A percentile compares a stretch with the other conserved stretches of the same genome.
These are phyloP conservation scores for Philotrypesis tridentata DNA, from an alignment of 1,140 invertebrate species.

Conservation along the genomic window DNA sequence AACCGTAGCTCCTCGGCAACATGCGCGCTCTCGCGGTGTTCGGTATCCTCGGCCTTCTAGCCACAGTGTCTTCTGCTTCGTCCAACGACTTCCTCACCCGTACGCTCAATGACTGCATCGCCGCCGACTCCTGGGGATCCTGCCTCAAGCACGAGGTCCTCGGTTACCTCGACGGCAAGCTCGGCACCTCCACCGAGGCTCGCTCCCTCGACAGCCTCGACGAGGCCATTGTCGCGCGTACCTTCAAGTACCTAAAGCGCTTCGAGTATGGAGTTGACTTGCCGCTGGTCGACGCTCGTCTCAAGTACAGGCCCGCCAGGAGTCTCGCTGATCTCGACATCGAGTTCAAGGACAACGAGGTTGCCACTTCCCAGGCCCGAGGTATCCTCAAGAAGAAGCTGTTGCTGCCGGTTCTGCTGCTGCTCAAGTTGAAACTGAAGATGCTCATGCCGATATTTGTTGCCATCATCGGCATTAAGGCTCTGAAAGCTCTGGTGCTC, in stretches of 20 bases:
- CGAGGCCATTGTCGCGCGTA: constrained; percentile 82
- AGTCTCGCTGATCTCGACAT: constrained; percentile 75
- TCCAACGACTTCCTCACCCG: constrained; percentile 80
- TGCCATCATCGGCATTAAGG: constrained; percentile 84
- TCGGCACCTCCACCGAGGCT: constrained; percentile 78
- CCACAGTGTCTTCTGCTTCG: constrained; percentile 57
- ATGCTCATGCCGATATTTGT: constrained; percentile 87
- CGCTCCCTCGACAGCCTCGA: constrained; percentile 79
- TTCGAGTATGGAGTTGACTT: constrained; percentile 82
- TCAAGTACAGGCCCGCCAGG: constrained; percentile 71
- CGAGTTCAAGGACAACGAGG: constrained; percentile 80
- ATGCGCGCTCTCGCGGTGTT: constrained; percentile 61
- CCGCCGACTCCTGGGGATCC: constrained; percentile 77
- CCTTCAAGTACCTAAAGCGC: constrained; percentile 79
- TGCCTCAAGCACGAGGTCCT: constrained; percentile 85
- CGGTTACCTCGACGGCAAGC: constrained; percentile 80
- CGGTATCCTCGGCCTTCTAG: constrained; percentile 26
- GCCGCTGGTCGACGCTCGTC: constrained; percentile 73
- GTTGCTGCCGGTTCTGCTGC: constrained; percentile 83
- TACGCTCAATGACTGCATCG: constrained; percentile 82
- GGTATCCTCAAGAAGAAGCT: constrained; percentile 87
- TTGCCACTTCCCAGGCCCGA: constrained; percentile 80
- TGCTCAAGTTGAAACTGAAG: constrained; percentile 89
- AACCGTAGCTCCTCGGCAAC: constrained; percentile 48
- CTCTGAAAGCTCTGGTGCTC: constrained; percentile 86